Base-by-base conservation (phyloP, 2,113 vertebrate species). In the Oreochromis niloticus region DNA sequence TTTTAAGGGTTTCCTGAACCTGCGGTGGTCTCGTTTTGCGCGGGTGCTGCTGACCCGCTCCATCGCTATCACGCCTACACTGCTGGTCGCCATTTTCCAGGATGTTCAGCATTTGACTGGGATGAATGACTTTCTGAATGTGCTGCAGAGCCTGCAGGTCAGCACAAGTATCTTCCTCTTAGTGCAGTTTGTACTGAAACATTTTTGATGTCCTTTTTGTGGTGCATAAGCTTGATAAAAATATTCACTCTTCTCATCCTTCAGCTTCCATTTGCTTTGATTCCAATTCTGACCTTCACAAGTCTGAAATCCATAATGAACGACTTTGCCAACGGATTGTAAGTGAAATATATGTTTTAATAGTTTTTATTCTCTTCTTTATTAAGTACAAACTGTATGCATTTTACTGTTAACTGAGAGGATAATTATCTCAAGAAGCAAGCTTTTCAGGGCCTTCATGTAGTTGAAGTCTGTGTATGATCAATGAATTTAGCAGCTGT, bases 121-220 rank as follows among this genome's bases (percentile, higher is more conserved):
- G 43, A 98, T 98, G 98, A 98, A 98, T 22, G 97, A 98, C 94
- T 99, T 99, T 95, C 95, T 99, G 89, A 98, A 98, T 0, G 97
- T 98, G 9, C 96, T 99, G 4, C 97, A 98, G 95, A 99, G 98
- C 95, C 96, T 98, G 75, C 95, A 95, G 95, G 95, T 96, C 39
- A 84, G 90, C 6, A 27, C 1, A 0, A 78, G 6, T 48, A 50
- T 78, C 73, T 78, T 52, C 0, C 43, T 6, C 24, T 32, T 6
- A 52, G 27, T 9, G 73, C 3, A 8, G 19, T 50, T 48, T 43
- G 71, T 78, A 52, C 36, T 63, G 12, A 27, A 16, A 17, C 32
- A 24, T 32, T 83, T 55, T 73, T 71, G 36, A 11, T 52, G 17
- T 36, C 82, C 7, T 48, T 34, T 3, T 12, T 54, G 22, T 75